A percentile compares a stretch with the other conserved stretches of the same genome.
These are phyloP conservation scores for Aquatica leii DNA, from an alignment of 2,888 invertebrate genomes.

Conservation along the genomic window DNA sequence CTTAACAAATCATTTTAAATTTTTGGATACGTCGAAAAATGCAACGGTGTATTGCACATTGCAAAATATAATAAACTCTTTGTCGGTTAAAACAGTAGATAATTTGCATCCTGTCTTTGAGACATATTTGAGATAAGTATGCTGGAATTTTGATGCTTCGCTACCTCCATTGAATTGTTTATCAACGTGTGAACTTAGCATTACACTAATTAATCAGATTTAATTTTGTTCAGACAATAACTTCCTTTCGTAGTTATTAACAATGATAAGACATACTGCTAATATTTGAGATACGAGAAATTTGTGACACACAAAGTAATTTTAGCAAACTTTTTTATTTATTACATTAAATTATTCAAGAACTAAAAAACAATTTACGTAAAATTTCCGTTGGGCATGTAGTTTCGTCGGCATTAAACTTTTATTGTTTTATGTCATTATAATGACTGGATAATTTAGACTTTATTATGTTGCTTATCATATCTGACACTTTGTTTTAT, in stretches of 20 bases:
- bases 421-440: slow-evolving; percentile 13
- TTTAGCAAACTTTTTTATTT: neutral
- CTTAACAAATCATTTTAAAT: no score
- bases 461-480: slow-evolving; percentile 7
- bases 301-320: no score
- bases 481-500: slow-evolving; percentile 1
- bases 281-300: no score
- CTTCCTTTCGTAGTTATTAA: neutral
- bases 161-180: neutral
- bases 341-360: slow-evolving; percentile 4
- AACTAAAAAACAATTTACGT: slow-evolving; percentile 2
- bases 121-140: neutral
- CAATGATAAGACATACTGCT: neutral
- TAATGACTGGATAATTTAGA: slow-evolving; percentile 10
- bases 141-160: neutral
- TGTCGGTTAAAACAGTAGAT: neutral
- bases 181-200: slow-evolving; percentile 2
- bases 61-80: neutral
- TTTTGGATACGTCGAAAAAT: no score
- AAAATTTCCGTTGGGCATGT: neutral
- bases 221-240: neutral
- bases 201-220: neutral
- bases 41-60: no score
- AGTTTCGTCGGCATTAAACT: slow-evolving; percentile 1
- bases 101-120: slow-evolving; percentile 3